Percentiles rank a stretch among this genome's conserved stretches.
Evolutionary conservation across 1,140 invertebrate genomes (phyloP).

Genomic region (Steinernema feltiae): DNA sequence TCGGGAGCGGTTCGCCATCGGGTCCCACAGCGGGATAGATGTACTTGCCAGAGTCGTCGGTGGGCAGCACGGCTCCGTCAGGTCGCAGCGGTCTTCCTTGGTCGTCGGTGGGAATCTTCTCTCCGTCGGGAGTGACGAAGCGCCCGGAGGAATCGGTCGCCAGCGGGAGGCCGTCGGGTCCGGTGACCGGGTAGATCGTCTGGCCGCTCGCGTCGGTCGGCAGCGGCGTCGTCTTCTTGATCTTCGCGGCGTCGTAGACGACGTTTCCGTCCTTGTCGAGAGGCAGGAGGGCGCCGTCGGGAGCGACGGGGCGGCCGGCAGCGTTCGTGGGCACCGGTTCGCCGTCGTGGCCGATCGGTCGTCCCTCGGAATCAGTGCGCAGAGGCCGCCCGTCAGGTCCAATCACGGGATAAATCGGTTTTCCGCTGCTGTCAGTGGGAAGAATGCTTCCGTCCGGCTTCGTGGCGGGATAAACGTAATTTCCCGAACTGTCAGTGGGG

Average conservation of each 20-base stretch:
- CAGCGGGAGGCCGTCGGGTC: background rate
- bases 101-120: constrained; percentile 16
- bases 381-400: background rate
- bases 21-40: constrained; percentile 29
- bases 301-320: constrained; percentile 16
- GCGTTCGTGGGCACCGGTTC: constrained; percentile 27
- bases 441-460: background rate
- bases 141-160: background rate
- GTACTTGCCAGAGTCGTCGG: constrained; percentile 22
- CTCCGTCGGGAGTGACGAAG: constrained; percentile 1
- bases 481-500: background rate
- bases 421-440: background rate
- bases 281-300: constrained; percentile 19
- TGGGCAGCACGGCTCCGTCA: constrained; percentile 28
- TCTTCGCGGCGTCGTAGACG: background rate
- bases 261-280: constrained; percentile 19
- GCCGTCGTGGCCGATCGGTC: constrained; percentile 21
- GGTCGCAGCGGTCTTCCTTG: constrained; percentile 20
- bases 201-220: constrained; percentile 19
- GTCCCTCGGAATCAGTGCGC: background rate
- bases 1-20: constrained; percentile 20
- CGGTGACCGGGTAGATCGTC: constrained; percentile 6
- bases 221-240: background rate
- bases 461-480: background rate
- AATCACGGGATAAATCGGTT: background rate